Evolutionary conservation across 1,140 invertebrate genomes (phyloP).

Genomic region (Cherax quadricarinatus): DNA sequence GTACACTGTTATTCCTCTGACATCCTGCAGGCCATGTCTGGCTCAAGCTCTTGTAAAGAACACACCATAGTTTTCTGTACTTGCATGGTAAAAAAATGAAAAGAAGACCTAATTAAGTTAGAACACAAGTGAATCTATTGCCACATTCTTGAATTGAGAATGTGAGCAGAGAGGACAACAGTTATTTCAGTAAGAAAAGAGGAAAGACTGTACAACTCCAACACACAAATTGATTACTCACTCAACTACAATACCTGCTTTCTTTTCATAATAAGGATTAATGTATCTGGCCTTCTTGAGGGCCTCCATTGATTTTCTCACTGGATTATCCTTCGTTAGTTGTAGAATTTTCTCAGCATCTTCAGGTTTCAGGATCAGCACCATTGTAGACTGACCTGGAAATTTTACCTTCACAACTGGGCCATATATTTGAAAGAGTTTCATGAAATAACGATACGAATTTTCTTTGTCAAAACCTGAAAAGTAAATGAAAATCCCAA

Average conservation of each 20-base stretch:
- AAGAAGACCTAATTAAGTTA: too few species aligned
- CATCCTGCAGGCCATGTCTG: too few species aligned
- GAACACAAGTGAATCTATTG: too few species aligned
- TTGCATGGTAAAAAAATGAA: too few species aligned
- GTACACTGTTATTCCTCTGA: too few species aligned
- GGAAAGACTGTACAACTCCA: not conserved
- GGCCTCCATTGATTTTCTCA: constrained; percentile 19
- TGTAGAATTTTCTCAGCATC: constrained; percentile 45
- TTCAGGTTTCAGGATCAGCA: constrained; percentile 35
- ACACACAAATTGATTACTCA: constrained; percentile 39
- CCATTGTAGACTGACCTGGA: constrained; percentile 39
- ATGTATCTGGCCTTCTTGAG: constrained; percentile 38
- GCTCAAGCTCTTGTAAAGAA: too few species aligned
- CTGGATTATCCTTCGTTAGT: constrained; percentile 49
- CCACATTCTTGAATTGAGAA: too few species aligned
- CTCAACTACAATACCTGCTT: constrained; percentile 61
- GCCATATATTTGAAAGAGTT: constrained; percentile 53
- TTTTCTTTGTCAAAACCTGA: constrained; percentile 39
- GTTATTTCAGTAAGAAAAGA: not conserved
- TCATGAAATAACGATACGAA: constrained; percentile 32
- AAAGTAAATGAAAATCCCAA: not conserved
- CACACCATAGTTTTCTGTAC: too few species aligned
- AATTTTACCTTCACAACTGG: constrained; percentile 46
- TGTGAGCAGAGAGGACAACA: too few species aligned
- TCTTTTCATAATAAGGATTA: constrained; percentile 64